Conservation (phyloP, 35 echinoderm and acorn worm species). For the Nesometra sesokonis region DNA sequence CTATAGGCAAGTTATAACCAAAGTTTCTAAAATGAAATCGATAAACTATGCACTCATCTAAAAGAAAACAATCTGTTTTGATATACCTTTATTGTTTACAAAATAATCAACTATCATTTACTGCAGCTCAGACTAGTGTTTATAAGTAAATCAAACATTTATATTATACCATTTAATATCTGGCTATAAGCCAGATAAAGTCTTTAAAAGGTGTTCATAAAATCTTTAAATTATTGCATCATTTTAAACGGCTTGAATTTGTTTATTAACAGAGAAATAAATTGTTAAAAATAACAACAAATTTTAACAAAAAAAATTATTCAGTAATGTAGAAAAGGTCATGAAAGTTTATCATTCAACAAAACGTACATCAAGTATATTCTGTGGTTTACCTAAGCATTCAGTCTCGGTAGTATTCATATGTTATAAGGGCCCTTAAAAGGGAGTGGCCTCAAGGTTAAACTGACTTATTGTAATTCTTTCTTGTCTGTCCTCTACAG, state of each 20-base stretch:
- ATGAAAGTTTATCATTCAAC: no score
- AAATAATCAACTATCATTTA: no score
- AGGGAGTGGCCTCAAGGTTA: background rate
- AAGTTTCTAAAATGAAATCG: no score
- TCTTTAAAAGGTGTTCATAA: no score
- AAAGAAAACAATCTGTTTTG: no score
- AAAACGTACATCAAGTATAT: background rate
- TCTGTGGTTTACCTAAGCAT: background rate
- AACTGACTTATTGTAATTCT: background rate
- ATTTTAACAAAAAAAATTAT: background rate
- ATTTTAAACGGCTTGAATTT: no score
- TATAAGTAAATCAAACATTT: background rate
- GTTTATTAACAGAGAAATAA: background rate
- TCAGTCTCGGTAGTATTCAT: background rate
- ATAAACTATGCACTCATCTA: no score
- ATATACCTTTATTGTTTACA: no score
- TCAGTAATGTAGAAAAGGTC: background rate
- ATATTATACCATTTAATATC: background rate
- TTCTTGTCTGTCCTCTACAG: background rate
- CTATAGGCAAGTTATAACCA: no score
- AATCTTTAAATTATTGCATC: no score
- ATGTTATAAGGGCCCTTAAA: background rate
- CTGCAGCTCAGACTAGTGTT: no score
- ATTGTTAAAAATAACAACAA: background rate
- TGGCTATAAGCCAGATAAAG: no score